Evolutionary conservation across 2,888 invertebrate species (phyloP), one percentile per base, ranked within the genome.

Genomic region (Ormyrus nitidulus): DNA sequence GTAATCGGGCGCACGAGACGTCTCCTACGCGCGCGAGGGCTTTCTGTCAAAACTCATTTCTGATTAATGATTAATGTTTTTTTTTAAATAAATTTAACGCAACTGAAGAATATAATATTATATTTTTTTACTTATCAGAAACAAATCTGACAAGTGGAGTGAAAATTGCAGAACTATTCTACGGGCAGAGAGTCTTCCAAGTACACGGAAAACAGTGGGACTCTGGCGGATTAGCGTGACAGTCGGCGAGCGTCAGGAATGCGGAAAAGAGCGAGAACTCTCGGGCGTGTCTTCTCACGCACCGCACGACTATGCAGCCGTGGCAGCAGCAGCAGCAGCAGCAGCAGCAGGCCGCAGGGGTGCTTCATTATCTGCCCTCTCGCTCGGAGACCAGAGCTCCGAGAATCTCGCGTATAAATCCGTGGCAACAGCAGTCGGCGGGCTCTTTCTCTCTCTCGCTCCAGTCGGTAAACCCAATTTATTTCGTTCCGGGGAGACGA

Each of bases 391-490:
- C 83, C 83, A 84, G 84, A 19, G 19, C 19, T 19, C 56, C 56
- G 74, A 70, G 59, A 68, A 19, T 19, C 61, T 11, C 19, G 34
- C 10, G 44, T 76, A 76, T 77, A 80, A 77, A 77, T 77, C 69
- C 69, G 69, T 72, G 71, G 72, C 69, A 68, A 68, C 65, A 54
- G 13, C 34, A 8, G 19, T n/a, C 77, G 80, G 79, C 77, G 80
- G 79, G 76, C 68, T 6, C 64, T 5, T 7, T 54, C 13, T 64
- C 62, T 62, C 70, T 77, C 71, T 81, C 64, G n/a, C 64, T 53
- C 13, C 51, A 83, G 85, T 86, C 85, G 83, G 87, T 87, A 88
- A 89, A 89, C 86, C 87, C 87, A 89, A 90, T 89, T 90, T 90
- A 90, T 89, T 90, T 89, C 86, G 86, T 88, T 88, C 83, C 86